Conservation (phyloP, 2,113 vertebrate genomes). For the Rostratula benghalensis region DNA sequence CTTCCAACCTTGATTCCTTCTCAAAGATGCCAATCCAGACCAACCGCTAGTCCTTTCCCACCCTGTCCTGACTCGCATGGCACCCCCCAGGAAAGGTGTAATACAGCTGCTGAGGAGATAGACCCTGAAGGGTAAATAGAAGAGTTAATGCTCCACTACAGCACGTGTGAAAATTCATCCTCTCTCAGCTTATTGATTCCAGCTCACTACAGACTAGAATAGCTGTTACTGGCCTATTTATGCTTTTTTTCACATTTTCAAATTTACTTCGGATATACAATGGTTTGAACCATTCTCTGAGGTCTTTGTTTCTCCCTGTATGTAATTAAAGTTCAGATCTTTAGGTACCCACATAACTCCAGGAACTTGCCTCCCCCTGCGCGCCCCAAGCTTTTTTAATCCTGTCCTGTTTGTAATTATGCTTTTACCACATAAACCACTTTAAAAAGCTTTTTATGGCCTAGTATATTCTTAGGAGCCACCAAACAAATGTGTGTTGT, state of each 20-base stretch:
- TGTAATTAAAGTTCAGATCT: slow-evolving; percentile 8
- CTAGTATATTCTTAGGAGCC: neutral
- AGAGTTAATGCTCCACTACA: neutral
- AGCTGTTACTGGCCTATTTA: neutral
- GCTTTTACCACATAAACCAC: slow-evolving; percentile 3
- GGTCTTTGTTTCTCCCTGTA: neutral
- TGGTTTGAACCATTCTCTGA: neutral
- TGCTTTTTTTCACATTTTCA: neutral
- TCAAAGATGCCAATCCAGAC: neutral
- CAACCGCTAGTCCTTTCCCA: neutral
- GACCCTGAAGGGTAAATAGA: neutral
- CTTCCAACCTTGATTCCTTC: neutral
- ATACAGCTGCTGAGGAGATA: neutral
- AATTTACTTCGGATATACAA: neutral
- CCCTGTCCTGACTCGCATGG: neutral
- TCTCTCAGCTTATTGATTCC: neutral
- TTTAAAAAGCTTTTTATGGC: neutral
- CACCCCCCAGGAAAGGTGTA: neutral
- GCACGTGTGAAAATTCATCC: neutral
- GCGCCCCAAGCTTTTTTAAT: neutral
- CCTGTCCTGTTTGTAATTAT: neutral
- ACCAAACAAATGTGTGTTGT: neutral
- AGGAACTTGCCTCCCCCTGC: neutral
- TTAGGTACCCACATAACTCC: neutral
- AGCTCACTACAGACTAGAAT: neutral